Base-by-base conservation (phyloP, 2,797 vertebrate genomes). In the Enteromius anoplus region DNA sequence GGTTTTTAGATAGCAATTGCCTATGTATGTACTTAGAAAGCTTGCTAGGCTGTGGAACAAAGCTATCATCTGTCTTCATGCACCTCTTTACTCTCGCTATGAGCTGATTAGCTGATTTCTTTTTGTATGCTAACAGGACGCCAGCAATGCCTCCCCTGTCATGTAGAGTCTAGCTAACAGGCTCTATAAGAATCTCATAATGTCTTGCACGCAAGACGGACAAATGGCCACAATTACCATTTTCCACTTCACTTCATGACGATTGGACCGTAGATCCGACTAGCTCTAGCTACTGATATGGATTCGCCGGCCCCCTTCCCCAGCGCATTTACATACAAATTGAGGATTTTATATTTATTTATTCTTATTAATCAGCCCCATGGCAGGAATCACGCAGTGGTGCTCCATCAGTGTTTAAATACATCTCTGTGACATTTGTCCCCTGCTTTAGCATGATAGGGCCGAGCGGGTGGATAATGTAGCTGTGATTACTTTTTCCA, bases 351-450 rank as follows among this genome's bases (percentile, higher is more conserved):
- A 89, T 89, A 89, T 89, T 89, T 86, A 89, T 89, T 85, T 89
- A 87, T 87, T 86, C 84, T 95, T 90, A 96, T 96, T 96, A 96
- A 96, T 96, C 95, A 96, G 95, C 93, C 93, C 90, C 34, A 93
- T 95, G 95, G 95, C 93, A 93, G 94, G 94, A 95, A 95, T 95
- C 92, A 94, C 94, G 94, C 93, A 92, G 92, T 92, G 93, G 95
- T 93, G 94, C 95, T 95, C 94, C 93, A 95, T 96, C 95, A 95
- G 95, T 93, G 94, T 94, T 93, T 96, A 96, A 96, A 96, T 96
- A 96, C 95, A 95, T 95, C 96, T 95, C 95, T 94, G 94, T 95
- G 95, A 95, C 95, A 95, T 96, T 96, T 96, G 95, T 96, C 94
- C 93, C 94, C 93, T 94, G 95, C 94, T 95, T 96, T 96, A 95